phyloP scores from a whole-genome alignment of 2,797 vertebrate species.

The Hippoglossus hippoglossus region DNA sequence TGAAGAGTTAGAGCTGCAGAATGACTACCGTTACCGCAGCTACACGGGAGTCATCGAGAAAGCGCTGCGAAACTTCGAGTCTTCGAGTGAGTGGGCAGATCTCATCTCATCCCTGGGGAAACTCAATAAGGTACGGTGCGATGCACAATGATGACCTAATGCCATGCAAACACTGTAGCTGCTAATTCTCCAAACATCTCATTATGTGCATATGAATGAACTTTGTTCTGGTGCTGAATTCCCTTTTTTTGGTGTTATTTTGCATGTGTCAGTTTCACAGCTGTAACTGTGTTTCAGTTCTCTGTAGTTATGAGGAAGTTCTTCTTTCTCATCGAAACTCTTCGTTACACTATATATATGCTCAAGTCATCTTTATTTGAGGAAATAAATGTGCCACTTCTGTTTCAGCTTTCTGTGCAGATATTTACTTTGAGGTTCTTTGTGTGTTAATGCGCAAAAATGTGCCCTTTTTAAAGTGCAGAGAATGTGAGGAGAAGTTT shows the following conservation, averaged over 20 bases:
- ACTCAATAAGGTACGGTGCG: conserved; percentile 92
- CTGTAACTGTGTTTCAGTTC: conserved; percentile 42
- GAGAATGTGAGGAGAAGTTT: background rate
- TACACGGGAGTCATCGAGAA: conserved; percentile 95
- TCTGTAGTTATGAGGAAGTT: conserved; percentile 26
- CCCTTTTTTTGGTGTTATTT: background rate
- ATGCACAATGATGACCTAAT: background rate
- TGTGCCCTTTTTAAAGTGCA: background rate
- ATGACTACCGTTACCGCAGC: conserved; percentile 95
- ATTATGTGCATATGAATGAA: background rate
- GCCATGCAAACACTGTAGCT: background rate
- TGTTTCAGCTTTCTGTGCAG: background rate
- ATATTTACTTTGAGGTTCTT: conserved; percentile 52
- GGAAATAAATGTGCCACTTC: conserved; percentile 22
- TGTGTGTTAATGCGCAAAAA: conserved; percentile 6
- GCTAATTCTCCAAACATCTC: background rate
- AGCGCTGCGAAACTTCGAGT: conserved; percentile 97
- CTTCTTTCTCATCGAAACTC: conserved; percentile 10
- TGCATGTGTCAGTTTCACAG: background rate
- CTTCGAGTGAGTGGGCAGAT: conserved; percentile 98
- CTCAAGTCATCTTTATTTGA: conserved; percentile 9
- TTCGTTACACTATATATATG: background rate
- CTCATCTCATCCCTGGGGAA: conserved; percentile 98
- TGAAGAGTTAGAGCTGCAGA: conserved; percentile 93
- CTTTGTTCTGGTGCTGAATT: background rate